A percentile compares a stretch with the other conserved stretches of the same genome.
These are phyloP conservation scores for Zapornia atra DNA, from an alignment of 2,113 vertebrate genomes.

Conservation along the genomic window DNA sequence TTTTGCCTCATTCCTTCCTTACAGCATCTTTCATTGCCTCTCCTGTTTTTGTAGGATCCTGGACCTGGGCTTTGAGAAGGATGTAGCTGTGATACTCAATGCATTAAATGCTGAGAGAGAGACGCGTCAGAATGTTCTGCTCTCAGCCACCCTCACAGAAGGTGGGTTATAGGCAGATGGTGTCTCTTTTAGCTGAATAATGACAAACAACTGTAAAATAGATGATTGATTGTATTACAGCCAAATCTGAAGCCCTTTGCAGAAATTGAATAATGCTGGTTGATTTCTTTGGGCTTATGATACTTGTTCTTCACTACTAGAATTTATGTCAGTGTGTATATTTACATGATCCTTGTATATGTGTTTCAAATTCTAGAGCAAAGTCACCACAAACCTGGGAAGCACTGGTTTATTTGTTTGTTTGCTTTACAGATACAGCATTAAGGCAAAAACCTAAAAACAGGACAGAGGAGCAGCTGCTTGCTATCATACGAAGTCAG, in stretches of 20 bases:
- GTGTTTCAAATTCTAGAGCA: not conserved
- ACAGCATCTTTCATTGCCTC: not conserved
- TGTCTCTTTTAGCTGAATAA: not conserved
- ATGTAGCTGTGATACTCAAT: constrained; percentile 88
- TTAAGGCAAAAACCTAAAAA: not conserved
- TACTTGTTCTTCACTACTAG: not conserved
- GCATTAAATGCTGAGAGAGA: constrained; percentile 80
- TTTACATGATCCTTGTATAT: not conserved
- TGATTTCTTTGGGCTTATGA: not conserved
- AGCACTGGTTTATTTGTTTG: not conserved
- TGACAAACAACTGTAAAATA: not conserved
- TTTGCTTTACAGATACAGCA: not conserved
- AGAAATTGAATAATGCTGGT: not conserved
- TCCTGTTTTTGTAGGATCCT: constrained; percentile 79
- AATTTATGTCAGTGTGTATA: not conserved
- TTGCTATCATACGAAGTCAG: not conserved
- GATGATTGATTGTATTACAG: not conserved
- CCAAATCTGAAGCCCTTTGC: not conserved
- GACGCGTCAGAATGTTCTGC: constrained; percentile 87
- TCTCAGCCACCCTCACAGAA: constrained; percentile 90
- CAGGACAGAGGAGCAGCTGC: not conserved
- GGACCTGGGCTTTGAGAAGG: constrained; percentile 96
- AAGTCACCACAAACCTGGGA: not conserved
- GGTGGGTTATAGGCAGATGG: constrained; percentile 66
- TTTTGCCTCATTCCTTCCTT: not conserved